These are phyloP conservation scores for Drosophila obscura DNA, from an alignment of 1,140 invertebrate species.

Conservation along the genomic window DNA sequence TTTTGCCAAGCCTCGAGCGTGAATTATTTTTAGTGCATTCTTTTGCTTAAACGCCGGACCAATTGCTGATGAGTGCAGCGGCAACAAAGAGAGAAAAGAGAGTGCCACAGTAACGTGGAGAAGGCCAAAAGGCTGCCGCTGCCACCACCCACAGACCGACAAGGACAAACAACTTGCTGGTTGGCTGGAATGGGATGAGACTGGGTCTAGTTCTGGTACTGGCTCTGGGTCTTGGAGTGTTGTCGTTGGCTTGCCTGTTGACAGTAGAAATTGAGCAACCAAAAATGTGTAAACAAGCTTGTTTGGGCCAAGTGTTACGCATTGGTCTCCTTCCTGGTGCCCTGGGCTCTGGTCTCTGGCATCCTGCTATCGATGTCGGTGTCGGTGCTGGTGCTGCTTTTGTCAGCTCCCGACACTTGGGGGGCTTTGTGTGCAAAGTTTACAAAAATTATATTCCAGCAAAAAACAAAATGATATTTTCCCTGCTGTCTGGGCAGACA, in stretches of 20 bases:
- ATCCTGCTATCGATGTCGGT: conserved; percentile 39
- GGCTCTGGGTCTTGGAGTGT: background rate
- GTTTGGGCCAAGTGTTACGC: conserved; percentile 70
- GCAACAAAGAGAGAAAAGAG: conserved; percentile 6
- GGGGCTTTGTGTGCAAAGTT: conserved; percentile 42
- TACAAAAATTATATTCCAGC: conserved; percentile 52
- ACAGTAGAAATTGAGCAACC: conserved; percentile 81
- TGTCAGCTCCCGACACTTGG: conserved; percentile 48
- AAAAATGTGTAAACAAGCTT: conserved; percentile 81
- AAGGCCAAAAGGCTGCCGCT: conserved; percentile 20
- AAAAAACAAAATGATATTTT: conserved; percentile 41
- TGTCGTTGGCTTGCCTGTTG: conserved; percentile 71
- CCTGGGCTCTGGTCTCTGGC: background rate
- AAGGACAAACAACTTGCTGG: conserved; percentile 56
- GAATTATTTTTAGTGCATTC: conserved; percentile 42
- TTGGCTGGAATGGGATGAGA: no score
- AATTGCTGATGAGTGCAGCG: conserved; percentile 41
- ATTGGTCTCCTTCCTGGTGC: conserved; percentile 29
- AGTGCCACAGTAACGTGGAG: conserved; percentile 7
- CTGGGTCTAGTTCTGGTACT: no score
- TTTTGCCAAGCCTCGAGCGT: conserved; percentile 1
- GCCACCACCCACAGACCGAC: conserved; percentile 37
- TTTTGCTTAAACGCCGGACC: conserved; percentile 29
- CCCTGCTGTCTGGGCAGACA: conserved; percentile 18
- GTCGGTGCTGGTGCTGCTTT: conserved; percentile 51